Evolutionary conservation across 2,113 vertebrate genomes (phyloP).

Genomic region (Pangasianodon gigas): DNA sequence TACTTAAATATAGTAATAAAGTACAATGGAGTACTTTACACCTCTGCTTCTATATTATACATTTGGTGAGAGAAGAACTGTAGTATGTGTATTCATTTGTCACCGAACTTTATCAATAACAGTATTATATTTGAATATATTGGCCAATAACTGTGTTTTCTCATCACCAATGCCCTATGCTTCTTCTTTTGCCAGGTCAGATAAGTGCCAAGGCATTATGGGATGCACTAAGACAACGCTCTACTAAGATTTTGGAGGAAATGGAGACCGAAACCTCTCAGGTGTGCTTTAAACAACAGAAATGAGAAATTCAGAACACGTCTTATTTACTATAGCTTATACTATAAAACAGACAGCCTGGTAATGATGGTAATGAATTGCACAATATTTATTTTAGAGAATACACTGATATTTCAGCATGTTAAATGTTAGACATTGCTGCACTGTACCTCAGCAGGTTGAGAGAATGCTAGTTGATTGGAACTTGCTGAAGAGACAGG

Average conservation of each 20-base stretch:
- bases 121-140: not conserved
- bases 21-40: not conserved
- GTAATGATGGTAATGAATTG: not conserved
- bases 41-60: not conserved
- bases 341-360: not conserved
- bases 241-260: slow-evolving; percentile 44
- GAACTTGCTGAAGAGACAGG: slow-evolving; percentile 10
- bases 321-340: not conserved
- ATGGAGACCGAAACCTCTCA: slow-evolving; percentile 38
- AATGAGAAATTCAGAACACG: not conserved
- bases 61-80: not conserved
- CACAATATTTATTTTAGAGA: not conserved
- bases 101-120: not conserved
- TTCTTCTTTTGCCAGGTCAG: slow-evolving; percentile 44
- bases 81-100: not conserved
- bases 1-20: not conserved
- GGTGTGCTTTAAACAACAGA: not conserved
- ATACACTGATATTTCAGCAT: no score
- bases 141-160: not conserved
- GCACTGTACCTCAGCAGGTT: not conserved
- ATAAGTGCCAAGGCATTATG: slow-evolving; percentile 60
- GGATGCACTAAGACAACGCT: slow-evolving; percentile 57
- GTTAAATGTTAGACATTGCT: not conserved
- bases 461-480: slow-evolving; percentile 13
- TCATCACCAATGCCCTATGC: not conserved